A percentile compares a stretch with the other conserved stretches of the same genome.
These are phyloP conservation scores for Eptesicus fuscus DNA, from an alignment of 2,113 vertebrate genomes.

Conservation along the genomic window DNA sequence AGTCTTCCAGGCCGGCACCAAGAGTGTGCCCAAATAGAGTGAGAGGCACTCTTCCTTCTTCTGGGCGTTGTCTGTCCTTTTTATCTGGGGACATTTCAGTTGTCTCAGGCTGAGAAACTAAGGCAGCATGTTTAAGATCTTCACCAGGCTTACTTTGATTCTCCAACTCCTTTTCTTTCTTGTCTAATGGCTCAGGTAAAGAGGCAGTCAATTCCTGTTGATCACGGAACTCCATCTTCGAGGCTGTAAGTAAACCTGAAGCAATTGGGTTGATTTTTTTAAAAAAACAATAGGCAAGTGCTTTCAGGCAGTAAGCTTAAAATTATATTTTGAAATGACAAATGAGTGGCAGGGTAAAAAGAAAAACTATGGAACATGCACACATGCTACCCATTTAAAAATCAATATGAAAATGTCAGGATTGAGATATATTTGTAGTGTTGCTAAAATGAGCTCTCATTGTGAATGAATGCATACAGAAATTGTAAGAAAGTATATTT, in stretches of 20 bases:
- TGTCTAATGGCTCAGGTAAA: conserved; percentile 78
- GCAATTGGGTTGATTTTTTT: conserved; percentile 87
- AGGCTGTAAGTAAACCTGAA: conserved; percentile 98
- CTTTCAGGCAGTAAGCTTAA: conserved; percentile 78
- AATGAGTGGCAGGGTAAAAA: conserved; percentile 68
- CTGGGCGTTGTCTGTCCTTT: conserved; percentile 70
- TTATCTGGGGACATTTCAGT: conserved; percentile 61
- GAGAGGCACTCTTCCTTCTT: conserved; percentile 71
- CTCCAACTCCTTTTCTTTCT: conserved; percentile 72
- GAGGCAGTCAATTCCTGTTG: conserved; percentile 81
- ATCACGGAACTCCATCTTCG: conserved; percentile 95
- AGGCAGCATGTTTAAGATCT: conserved; percentile 80
- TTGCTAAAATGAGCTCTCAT: not conserved
- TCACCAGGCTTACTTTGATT: conserved; percentile 80
- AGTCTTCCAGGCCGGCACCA: conserved; percentile 51
- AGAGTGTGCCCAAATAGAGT: conserved; percentile 66
- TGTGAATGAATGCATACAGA: not conserved
- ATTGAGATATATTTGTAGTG: not conserved
- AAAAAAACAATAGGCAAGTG: conserved; percentile 80
- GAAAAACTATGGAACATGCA: conserved; percentile 80
- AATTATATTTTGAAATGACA: conserved; percentile 71
- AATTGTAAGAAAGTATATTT: not conserved
- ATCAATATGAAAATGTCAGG: conserved; percentile 60
- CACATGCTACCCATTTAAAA: conserved; percentile 73
- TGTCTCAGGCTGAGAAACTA: conserved; percentile 80